Evolutionary conservation across 2,113 vertebrate species (phyloP).

Genomic region (Rana temporaria): DNA sequence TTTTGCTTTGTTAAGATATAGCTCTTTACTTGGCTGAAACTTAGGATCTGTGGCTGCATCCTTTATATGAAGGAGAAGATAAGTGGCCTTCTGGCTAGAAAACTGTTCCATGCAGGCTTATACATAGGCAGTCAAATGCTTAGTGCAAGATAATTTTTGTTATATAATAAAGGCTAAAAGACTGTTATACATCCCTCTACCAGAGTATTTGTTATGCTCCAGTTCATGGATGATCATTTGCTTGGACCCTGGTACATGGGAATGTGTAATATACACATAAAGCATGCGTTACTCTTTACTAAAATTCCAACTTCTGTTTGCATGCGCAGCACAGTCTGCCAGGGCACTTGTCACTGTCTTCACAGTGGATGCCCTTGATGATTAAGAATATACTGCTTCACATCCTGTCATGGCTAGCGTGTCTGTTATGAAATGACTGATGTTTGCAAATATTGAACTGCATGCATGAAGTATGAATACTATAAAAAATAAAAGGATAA

Average conservation of each 20-base stretch:
- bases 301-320: too few relatives aligned
- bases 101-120: background rate
- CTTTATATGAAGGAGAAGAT: background rate
- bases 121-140: conserved; percentile 25
- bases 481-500: too few relatives aligned
- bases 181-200: background rate
- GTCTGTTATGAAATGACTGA: too few relatives aligned
- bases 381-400: too few relatives aligned
- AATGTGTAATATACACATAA: background rate
- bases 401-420: too few relatives aligned
- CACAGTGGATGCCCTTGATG: too few relatives aligned
- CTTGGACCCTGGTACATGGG: background rate
- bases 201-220: conserved; percentile 5
- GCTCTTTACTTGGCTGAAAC: background rate
- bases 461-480: too few relatives aligned
- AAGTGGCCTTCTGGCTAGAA: conserved; percentile 37
- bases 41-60: background rate
- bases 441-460: too few relatives aligned
- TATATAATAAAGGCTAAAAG: conserved; percentile 16
- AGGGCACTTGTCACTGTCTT: too few relatives aligned
- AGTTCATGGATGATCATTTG: conserved; percentile 33
- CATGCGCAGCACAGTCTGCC: too few relatives aligned
- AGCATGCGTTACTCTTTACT: too few relatives aligned
- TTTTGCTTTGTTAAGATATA: background rate
- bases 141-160: conserved; percentile 18